Percentiles rank a stretch among this genome's conserved stretches.
Conservation (phyloP, 1,140 invertebrate species). For the Drosophila biarmipes region DNA sequence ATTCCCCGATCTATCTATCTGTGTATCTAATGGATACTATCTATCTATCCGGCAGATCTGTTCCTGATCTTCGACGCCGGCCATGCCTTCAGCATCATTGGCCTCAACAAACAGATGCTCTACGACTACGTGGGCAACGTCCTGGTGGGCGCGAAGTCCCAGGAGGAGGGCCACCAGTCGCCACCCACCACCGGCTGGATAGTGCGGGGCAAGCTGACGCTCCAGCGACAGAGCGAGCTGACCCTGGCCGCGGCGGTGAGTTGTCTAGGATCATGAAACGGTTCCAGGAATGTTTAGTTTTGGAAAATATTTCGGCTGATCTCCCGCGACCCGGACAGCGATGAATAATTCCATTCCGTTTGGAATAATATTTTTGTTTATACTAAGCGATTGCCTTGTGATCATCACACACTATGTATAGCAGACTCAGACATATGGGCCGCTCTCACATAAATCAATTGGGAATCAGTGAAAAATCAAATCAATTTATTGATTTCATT, state of each 20-base stretch:
- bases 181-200: constrained; percentile 82
- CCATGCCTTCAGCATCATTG: constrained; percentile 77
- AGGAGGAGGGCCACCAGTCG: constrained; percentile 69
- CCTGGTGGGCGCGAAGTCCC: constrained; percentile 78
- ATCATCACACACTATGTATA: constrained; percentile 17
- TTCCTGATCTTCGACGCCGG: constrained; percentile 74
- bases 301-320: constrained; percentile 34
- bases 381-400: constrained; percentile 14
- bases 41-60: constrained; percentile 61
- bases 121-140: constrained; percentile 84
- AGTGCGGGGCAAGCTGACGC: constrained; percentile 78
- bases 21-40: too few relatives aligned
- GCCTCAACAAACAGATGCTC: constrained; percentile 80
- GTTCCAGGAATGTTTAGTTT: background rate
- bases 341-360: constrained; percentile 12
- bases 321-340: constrained; percentile 12
- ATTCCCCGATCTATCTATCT: constrained; percentile 12
- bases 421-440: background rate
- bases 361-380: constrained; percentile 48
- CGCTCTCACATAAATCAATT: constrained; percentile 19
- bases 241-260: constrained; percentile 81
- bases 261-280: background rate
- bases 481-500: constrained; percentile 72
- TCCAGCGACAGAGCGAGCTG: constrained; percentile 72
- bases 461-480: constrained; percentile 44